phyloP scores from a whole-genome alignment of 1,140 invertebrate species.

The Drosophila seguyi region DNA sequence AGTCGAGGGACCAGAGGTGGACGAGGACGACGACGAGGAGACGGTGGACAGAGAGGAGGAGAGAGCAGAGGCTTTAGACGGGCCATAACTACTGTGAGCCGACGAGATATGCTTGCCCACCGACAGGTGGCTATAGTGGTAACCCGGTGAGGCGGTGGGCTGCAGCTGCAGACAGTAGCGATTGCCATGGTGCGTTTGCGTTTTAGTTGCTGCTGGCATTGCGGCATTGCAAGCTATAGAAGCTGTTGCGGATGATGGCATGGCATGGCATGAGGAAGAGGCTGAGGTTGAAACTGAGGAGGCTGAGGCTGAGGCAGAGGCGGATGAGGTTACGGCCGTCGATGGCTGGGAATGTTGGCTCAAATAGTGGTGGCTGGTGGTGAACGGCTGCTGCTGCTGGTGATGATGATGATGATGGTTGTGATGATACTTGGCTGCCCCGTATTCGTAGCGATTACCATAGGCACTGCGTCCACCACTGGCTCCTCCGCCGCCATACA shows the following conservation, averaged over 20 bases:
- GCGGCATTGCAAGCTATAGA: conserved; percentile 28
- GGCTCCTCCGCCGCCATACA: conserved; percentile 67
- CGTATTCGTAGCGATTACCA: conserved; percentile 75
- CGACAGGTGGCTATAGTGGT: conserved; percentile 64
- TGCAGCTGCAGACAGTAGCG: conserved; percentile 64
- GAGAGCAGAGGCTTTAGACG: conserved; percentile 67
- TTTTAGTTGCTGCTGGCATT: conserved; percentile 36
- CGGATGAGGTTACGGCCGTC: conserved; percentile 39
- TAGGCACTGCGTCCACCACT: conserved; percentile 29
- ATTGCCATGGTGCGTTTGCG: conserved; percentile 51
- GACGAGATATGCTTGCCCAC: conserved; percentile 60
- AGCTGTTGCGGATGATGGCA: conserved; percentile 15
- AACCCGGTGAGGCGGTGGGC: conserved; percentile 28
- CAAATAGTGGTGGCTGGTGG: conserved; percentile 52
- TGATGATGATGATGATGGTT: conserved; percentile 38
- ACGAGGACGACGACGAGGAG: conserved; percentile 35
- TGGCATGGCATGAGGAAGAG: conserved; percentile 40
- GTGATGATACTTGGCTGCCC: conserved; percentile 52
- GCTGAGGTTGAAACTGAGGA: conserved; percentile 2
- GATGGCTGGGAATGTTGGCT: conserved; percentile 39
- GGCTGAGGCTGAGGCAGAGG: conserved; percentile 37
- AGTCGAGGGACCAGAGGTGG: conserved; percentile 31
- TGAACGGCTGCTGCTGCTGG: conserved; percentile 21
- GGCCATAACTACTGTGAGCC: conserved; percentile 53
- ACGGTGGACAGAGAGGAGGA: conserved; percentile 59